Evolutionary conservation across 2,797 vertebrate genomes (phyloP).

Genomic region (Bothrops alternatus): DNA sequence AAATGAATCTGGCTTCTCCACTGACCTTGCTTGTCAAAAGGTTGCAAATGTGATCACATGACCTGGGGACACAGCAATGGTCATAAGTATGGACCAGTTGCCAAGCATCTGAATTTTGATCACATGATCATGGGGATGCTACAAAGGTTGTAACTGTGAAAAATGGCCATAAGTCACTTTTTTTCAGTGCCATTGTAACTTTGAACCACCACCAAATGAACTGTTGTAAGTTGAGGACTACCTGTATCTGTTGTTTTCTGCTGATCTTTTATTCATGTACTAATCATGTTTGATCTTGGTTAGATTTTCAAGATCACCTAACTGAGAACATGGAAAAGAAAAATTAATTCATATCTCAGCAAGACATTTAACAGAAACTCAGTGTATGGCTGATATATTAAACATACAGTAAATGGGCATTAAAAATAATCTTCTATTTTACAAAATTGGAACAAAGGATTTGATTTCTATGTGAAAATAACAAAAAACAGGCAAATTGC

Average conservation of each 20-base stretch:
- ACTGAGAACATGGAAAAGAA: slow-evolving; percentile 28
- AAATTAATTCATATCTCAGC: slow-evolving; percentile 45
- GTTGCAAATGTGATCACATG: neutral
- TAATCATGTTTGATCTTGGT: too few relatives aligned
- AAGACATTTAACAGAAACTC: slow-evolving; percentile 12
- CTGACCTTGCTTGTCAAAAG: neutral
- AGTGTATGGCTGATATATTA: neutral
- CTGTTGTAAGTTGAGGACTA: too few relatives aligned
- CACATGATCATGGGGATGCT: neutral
- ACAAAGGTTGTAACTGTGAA: neutral
- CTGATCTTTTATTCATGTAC: too few relatives aligned
- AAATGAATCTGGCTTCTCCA: neutral
- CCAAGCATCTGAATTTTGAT: neutral
- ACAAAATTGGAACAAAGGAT: neutral
- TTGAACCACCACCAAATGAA: too few relatives aligned
- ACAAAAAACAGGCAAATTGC: neutral
- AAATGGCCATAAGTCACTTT: neutral
- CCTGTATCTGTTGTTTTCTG: too few relatives aligned
- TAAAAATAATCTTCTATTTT: neutral
- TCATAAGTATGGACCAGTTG: neutral
- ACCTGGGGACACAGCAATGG: neutral
- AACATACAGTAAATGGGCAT: neutral
- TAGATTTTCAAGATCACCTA: too few relatives aligned
- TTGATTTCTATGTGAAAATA: neutral
- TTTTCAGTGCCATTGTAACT: neutral